Conservation (phyloP, 2,797 vertebrate species). For the Sebastes steindachneri region DNA sequence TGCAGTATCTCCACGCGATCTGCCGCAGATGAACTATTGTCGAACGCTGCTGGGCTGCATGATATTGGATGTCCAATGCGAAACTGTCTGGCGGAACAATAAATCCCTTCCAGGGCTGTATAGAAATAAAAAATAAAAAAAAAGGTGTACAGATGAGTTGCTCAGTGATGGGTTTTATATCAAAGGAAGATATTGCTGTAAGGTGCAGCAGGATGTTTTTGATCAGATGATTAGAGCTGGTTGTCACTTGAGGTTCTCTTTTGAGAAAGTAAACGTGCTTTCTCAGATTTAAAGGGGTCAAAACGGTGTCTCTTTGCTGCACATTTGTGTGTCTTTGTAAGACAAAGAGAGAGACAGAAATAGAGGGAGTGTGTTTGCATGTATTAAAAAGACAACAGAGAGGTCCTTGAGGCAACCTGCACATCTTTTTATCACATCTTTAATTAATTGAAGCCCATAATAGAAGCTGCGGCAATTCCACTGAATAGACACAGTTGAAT, state of each 20-base stretch:
- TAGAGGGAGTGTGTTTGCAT: conserved; percentile 57
- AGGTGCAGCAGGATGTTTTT: conserved; percentile 47
- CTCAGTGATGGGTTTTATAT: conserved; percentile 54
- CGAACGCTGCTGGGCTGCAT: conserved; percentile 25
- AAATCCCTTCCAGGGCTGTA: conserved; percentile 55
- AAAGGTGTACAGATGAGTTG: conserved; percentile 54
- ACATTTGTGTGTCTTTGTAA: conserved; percentile 15
- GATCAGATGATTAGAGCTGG: conserved; percentile 55
- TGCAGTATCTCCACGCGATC: conserved; percentile 43
- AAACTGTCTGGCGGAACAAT: conserved; percentile 54
- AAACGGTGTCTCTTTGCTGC: background rate
- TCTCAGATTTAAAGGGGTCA: conserved; percentile 48
- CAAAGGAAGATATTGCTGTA: conserved; percentile 52
- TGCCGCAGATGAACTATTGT: conserved; percentile 38
- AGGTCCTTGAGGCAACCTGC: conserved; percentile 73
- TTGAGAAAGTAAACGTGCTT: conserved; percentile 41
- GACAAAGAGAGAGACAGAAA: conserved; percentile 30
- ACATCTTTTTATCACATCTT: conserved; percentile 76
- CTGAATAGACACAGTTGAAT: conserved; percentile 61
- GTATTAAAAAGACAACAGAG: conserved; percentile 66
- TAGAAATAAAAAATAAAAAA: conserved; percentile 21
- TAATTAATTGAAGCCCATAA: conserved; percentile 82
- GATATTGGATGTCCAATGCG: conserved; percentile 21
- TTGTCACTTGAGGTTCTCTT: conserved; percentile 51
- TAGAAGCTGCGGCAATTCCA: conserved; percentile 64